Percentiles rank a stretch among this genome's conserved stretches.
phyloP scores from a whole-genome alignment of 2,888 invertebrate genomes.

The Limulus polyphemus region DNA sequence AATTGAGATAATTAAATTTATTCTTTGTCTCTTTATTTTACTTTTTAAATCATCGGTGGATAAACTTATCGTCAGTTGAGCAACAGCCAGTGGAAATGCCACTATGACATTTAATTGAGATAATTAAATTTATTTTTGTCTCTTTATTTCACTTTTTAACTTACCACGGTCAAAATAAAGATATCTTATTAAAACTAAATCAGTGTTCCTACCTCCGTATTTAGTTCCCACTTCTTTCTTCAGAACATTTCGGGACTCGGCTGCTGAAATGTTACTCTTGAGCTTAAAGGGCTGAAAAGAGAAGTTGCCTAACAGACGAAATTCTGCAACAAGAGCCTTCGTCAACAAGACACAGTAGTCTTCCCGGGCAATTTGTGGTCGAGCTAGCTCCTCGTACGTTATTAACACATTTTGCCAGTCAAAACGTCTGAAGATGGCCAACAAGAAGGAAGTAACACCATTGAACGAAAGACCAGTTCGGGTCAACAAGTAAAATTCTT shows the following conservation, averaged over 20 bases:
- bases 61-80: too few relatives aligned
- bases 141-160: too few relatives aligned
- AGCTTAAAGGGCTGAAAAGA: not conserved
- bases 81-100: too few relatives aligned
- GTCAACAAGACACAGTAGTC: not conserved
- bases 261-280: not conserved
- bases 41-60: too few relatives aligned
- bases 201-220: not conserved
- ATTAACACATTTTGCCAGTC: not conserved
- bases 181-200: too few relatives aligned
- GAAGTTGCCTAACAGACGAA: not conserved
- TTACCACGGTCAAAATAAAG: too few relatives aligned
- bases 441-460: not conserved
- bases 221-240: not conserved
- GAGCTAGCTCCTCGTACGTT: not conserved
- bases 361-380: not conserved
- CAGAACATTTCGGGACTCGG: not conserved
- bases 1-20: too few relatives aligned
- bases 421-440: not conserved
- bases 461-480: slow-evolving; percentile 1
- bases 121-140: too few relatives aligned
- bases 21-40: too few relatives aligned
- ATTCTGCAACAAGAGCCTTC: not conserved
- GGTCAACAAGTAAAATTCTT: not conserved
- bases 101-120: too few relatives aligned